Conservation (phyloP, 1,140 invertebrate genomes). For the Caenorhabditis remanei region DNA sequence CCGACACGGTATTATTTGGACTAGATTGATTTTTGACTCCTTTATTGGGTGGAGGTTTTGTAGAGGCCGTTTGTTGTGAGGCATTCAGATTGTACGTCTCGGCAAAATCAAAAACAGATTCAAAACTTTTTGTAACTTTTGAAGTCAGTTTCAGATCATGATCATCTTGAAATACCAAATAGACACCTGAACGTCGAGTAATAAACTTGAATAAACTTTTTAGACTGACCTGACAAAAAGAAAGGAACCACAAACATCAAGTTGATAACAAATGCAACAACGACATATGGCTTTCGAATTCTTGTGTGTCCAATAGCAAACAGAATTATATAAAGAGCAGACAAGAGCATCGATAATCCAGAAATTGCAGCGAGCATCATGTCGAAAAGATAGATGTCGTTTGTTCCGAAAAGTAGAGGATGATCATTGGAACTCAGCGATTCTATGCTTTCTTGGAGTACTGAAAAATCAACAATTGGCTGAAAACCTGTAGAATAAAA, state of each 20-base stretch:
- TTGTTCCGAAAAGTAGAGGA: conserved; percentile 25
- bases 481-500: not conserved
- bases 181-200: not conserved
- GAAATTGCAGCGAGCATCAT: not conserved
- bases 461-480: not conserved
- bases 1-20: not conserved
- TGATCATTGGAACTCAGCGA: conserved; percentile 9
- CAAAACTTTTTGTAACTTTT: not conserved
- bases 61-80: not conserved
- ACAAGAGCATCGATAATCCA: not conserved
- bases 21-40: not conserved
- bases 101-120: not conserved
- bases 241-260: conserved; percentile 10
- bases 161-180: conserved; percentile 21
- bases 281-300: not conserved
- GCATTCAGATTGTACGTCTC: not conserved
- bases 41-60: not conserved
- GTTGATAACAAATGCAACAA: conserved; percentile 25
- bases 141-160: not conserved
- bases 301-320: conserved; percentile 35
- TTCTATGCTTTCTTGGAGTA: conserved; percentile 41
- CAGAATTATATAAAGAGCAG: not conserved
- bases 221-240: not conserved
- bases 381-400: conserved; percentile 25
- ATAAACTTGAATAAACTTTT: too few relatives aligned